These are phyloP conservation scores for Stomatorhinus walkeri DNA, from an alignment of 2,797 vertebrate genomes.

Conservation along the genomic window DNA sequence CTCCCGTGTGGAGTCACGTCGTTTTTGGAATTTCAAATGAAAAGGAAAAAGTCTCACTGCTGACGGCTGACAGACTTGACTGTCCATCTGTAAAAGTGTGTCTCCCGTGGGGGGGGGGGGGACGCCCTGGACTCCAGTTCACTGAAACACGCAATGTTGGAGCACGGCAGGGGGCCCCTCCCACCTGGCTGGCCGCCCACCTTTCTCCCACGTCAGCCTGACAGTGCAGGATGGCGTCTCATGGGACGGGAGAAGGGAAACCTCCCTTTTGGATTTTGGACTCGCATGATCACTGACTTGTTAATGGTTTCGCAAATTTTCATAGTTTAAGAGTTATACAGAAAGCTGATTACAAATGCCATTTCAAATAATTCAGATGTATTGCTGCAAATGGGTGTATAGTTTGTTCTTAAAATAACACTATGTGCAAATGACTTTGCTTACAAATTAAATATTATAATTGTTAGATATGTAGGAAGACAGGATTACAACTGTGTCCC, in stretches of 20 bases:
- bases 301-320: background rate
- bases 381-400: background rate
- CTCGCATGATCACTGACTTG: background rate
- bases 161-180: background rate
- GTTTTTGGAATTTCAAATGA: background rate
- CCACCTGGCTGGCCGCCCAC: background rate
- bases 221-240: background rate
- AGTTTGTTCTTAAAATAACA: background rate
- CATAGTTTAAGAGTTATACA: background rate
- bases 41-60: background rate
- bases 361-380: background rate
- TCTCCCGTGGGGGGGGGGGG: background rate
- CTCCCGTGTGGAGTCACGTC: slow-evolving; percentile 14
- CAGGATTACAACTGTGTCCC: background rate
- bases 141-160: background rate
- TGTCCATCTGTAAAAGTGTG: background rate
- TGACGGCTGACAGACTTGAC: background rate
- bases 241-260: background rate
- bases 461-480: background rate
- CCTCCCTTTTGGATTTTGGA: background rate
- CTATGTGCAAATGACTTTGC: background rate
- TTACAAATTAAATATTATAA: background rate
- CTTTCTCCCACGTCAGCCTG: background rate
- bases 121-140: background rate
- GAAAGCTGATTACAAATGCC: background rate